Evolutionary conservation across 2,888 invertebrate genomes (phyloP), one percentile per base, ranked within the genome.

Genomic region (Steinernema hermaphroditum): DNA sequence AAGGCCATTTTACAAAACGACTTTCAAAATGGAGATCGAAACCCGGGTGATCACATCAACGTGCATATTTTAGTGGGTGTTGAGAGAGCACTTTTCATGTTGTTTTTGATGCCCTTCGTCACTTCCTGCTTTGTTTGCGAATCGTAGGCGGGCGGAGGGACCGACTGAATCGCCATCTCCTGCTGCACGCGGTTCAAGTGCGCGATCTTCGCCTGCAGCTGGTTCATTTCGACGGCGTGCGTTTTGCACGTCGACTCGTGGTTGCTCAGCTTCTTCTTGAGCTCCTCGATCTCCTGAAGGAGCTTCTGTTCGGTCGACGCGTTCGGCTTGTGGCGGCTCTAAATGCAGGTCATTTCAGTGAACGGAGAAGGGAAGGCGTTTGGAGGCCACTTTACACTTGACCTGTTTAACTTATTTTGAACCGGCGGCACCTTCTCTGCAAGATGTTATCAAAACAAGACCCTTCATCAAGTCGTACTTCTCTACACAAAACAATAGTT

Each of bases 91-190:
- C 37, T 37, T n/a, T n/a, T n/a, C n/a, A n/a, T n/a, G n/a, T n/a
- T n/a, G n/a, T n/a, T n/a, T n/a, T n/a, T n/a, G 9, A 14, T 41
- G 46, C 46, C 22, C 46, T 46, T 46, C 46, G 16, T 9, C 2
- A 4, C n/a, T 46, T 19, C 46, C 27, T 54, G 27, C 16, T 54
- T 54, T 54, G 9, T 27, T 27, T 22, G 54, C 27, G 54, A 22
- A 54, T 54, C 54, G 27, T 54, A 54, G 6, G 54, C 54, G 27
- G 54, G 54, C 19, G 54, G 54, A 9, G 54, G 54, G 2, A 54
- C 54, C 22, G 54, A 54, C 27, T 54, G 54, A 54, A 54, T 54
- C 27, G 54, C 54, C 54, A 54, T 54, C 27, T 54, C 27, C 16
- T 54, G 24, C 16, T 54, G 54, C 27, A 54, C 54, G 24, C 2